Evolutionary conservation across 2,888 invertebrate genomes (phyloP).

Genomic region (Adela reaumurella): DNA sequence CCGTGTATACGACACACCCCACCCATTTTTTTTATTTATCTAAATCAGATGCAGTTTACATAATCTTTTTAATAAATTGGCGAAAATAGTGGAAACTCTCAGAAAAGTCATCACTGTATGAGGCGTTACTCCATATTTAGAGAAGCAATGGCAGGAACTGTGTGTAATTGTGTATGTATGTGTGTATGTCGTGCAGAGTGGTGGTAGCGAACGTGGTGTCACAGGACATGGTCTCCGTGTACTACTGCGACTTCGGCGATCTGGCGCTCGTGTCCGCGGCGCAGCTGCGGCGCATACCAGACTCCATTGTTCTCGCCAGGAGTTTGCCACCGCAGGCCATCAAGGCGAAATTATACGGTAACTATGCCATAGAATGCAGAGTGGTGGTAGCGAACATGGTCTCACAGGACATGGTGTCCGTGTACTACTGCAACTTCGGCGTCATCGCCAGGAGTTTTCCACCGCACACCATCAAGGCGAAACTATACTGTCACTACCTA

Average conservation of each 20-base stretch:
- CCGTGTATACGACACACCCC: too few species aligned
- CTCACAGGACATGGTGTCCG: constrained; percentile 46
- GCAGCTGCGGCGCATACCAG: constrained; percentile 33
- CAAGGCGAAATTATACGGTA: constrained; percentile 43
- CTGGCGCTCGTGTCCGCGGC: constrained; percentile 35
- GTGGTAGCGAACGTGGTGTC: constrained; percentile 46
- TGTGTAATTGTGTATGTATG: too few species aligned
- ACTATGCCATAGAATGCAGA: constrained; percentile 48
- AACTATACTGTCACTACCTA: constrained; percentile 44
- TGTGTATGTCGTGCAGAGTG: constrained; percentile 26
- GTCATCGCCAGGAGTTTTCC: constrained; percentile 41
- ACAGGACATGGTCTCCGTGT: constrained; percentile 49
- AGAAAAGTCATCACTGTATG: too few species aligned
- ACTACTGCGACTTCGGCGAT: constrained; percentile 63
- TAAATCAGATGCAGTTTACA: too few species aligned
- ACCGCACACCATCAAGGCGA: constrained; percentile 46
- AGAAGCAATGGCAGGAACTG: too few species aligned
- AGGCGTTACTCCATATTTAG: too few species aligned
- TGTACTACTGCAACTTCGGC: constrained; percentile 63
- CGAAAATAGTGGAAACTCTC: too few species aligned
- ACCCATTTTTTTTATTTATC: too few species aligned
- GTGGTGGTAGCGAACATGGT: constrained; percentile 48
- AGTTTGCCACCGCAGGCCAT: constrained; percentile 43
- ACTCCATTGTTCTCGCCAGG: constrained; percentile 31
- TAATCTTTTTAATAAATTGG: too few species aligned